These are phyloP conservation scores for Mionectes macconnelli DNA, from an alignment of 2,113 vertebrate genomes.

Conservation along the genomic window DNA sequence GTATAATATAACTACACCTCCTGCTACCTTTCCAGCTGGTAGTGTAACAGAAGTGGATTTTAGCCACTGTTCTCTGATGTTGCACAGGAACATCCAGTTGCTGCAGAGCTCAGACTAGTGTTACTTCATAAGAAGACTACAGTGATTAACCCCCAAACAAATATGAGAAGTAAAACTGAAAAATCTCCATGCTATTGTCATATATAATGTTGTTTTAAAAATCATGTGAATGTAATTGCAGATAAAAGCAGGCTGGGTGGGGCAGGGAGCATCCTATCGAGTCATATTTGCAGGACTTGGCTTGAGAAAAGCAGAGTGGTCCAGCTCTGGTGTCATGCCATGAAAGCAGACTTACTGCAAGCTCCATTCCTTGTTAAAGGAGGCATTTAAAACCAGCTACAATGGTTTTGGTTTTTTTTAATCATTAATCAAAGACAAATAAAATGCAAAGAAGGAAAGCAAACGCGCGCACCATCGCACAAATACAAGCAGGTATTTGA, in stretches of 20 bases:
- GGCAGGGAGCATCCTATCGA: not conserved
- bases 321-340: not conserved
- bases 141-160: not conserved
- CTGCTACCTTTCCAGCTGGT: constrained; percentile 22
- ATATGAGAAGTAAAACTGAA: not conserved
- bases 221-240: not conserved
- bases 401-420: not conserved
- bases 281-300: not conserved
- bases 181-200: not conserved
- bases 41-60: constrained; percentile 15
- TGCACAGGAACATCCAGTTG: not conserved
- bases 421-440: constrained; percentile 4
- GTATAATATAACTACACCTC: constrained; percentile 1
- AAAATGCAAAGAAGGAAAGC: not conserved
- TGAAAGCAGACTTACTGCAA: not conserved
- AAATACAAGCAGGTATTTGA: not conserved
- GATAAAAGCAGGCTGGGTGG: not conserved
- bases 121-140: not conserved
- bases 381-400: not conserved
- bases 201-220: not conserved
- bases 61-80: not conserved
- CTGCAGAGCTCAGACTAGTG: not conserved
- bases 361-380: not conserved
- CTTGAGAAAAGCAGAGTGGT: too few relatives aligned
- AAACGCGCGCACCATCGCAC: rapidly evolving